These are phyloP conservation scores for Leptothorax acervorum DNA, from an alignment of 2,888 invertebrate species.

Conservation along the genomic window DNA sequence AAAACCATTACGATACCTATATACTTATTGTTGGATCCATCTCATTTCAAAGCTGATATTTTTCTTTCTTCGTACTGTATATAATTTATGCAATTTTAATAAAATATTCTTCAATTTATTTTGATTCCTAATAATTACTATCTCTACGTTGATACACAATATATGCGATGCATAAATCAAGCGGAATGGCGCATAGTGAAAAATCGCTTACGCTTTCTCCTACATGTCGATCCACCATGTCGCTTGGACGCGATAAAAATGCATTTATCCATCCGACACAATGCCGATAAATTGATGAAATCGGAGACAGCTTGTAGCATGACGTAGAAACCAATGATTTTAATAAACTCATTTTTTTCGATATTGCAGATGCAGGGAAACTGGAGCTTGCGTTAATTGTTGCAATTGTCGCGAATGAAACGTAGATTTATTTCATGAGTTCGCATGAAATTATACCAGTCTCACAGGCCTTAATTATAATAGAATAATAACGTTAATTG, in stretches of 20 bases:
- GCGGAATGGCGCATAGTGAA: conserved; percentile 16
- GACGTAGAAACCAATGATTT: neutral
- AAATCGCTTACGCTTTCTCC: conserved; percentile 26
- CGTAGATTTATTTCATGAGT: neutral
- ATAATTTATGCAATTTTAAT: neutral
- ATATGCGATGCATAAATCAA: conserved; percentile 36
- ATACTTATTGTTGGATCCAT: neutral
- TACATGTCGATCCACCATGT: conserved; percentile 5
- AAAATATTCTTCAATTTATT: neutral
- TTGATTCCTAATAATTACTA: conserved; percentile 10
- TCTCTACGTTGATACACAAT: neutral
- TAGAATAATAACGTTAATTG: neutral
- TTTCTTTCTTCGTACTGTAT: neutral
- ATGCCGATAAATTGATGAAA: conserved; percentile 35
- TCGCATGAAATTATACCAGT: neutral
- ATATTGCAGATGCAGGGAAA: neutral
- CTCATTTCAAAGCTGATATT: neutral
- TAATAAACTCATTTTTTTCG: conserved; percentile 18
- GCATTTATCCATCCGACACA: neutral
- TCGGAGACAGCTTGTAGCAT: neutral
- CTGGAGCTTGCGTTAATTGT: neutral
- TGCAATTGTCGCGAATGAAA: neutral
- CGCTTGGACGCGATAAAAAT: conserved; percentile 1
- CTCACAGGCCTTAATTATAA: neutral
- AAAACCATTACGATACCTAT: neutral